A percentile compares a stretch with the other conserved stretches of the same genome.
Evolutionary conservation across 2,797 vertebrate genomes (phyloP).

Genomic region (Xiphophorus birchmanni): DNA sequence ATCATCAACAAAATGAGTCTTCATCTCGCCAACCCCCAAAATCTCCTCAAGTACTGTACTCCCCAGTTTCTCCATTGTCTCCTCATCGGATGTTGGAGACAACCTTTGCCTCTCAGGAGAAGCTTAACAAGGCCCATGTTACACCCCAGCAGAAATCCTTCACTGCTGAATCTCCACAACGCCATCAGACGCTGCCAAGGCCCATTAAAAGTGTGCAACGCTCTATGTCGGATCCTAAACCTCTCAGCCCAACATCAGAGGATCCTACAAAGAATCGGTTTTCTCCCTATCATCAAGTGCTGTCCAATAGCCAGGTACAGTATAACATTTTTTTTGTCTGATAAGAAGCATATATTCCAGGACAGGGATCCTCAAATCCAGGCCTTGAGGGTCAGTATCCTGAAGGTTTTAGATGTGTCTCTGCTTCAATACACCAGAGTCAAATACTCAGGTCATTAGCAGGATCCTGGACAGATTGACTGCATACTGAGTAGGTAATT

Average conservation of each 20-base stretch:
- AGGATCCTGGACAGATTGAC: no score
- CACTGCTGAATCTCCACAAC: slow-evolving; percentile 88
- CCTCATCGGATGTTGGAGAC: slow-evolving; percentile 96
- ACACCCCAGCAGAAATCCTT: slow-evolving; percentile 98
- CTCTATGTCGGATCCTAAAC: slow-evolving; percentile 98
- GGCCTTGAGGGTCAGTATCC: no score
- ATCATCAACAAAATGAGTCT: slow-evolving; percentile 86
- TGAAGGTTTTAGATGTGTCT: no score
- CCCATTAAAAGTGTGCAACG: slow-evolving; percentile 98
- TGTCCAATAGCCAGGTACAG: slow-evolving; percentile 93
- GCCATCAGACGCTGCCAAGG: slow-evolving; percentile 93
- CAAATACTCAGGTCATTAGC: no score
- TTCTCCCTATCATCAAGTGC: slow-evolving; percentile 91
- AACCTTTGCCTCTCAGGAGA: slow-evolving; percentile 94
- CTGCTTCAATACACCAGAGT: no score
- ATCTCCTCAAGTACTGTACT: slow-evolving; percentile 98
- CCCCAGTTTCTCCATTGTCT: slow-evolving; percentile 95
- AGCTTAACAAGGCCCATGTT: slow-evolving; percentile 97
- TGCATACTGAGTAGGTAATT: no score
- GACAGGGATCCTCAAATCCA: no score
- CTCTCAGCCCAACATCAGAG: slow-evolving; percentile 97
- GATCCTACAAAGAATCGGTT: slow-evolving; percentile 93
- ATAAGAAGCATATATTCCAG: not conserved
- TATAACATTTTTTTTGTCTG: slow-evolving; percentile 24
- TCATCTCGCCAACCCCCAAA: slow-evolving; percentile 92